phyloP scores from a whole-genome alignment of 2,113 vertebrate species.

The Tetraodon nigroviridis region DNA sequence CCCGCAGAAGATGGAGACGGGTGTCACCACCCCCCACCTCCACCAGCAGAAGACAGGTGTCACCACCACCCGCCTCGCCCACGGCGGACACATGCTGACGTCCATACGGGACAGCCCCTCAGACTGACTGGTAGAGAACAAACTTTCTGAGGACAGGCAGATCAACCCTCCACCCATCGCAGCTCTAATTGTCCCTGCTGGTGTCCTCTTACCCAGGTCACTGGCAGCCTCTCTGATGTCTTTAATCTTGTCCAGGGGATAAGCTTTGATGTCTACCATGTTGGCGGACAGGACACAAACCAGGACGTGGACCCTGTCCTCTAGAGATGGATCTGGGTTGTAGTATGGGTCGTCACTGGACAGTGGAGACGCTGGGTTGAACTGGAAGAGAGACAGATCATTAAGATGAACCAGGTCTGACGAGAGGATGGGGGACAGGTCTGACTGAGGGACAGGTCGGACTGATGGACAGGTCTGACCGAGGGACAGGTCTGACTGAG shows the following conservation, averaged over 20 bases:
- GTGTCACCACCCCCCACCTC: neutral
- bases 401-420: neutral
- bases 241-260: slow-evolving; percentile 2
- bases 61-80: neutral
- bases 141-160: too few relatives aligned
- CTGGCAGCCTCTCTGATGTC: slow-evolving; percentile 17
- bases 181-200: neutral
- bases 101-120: neutral
- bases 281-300: slow-evolving; percentile 21
- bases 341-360: neutral
- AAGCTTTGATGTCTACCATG: rapidly evolving
- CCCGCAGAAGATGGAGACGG: neutral
- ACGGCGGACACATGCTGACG: too few relatives aligned
- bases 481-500: too few relatives aligned
- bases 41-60: neutral
- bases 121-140: too few relatives aligned
- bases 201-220: slow-evolving; percentile 14
- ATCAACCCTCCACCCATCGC: too few relatives aligned
- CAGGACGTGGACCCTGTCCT: slow-evolving; percentile 33
- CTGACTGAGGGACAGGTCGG: too few relatives aligned
- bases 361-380: neutral
- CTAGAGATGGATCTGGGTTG: neutral
- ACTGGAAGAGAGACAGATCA: slow-evolving; percentile 18
- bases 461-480: too few relatives aligned
- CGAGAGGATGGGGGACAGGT: too few relatives aligned